Evolutionary conservation across 2,113 vertebrate genomes (phyloP).

Genomic region (Pterocles orientalis): DNA sequence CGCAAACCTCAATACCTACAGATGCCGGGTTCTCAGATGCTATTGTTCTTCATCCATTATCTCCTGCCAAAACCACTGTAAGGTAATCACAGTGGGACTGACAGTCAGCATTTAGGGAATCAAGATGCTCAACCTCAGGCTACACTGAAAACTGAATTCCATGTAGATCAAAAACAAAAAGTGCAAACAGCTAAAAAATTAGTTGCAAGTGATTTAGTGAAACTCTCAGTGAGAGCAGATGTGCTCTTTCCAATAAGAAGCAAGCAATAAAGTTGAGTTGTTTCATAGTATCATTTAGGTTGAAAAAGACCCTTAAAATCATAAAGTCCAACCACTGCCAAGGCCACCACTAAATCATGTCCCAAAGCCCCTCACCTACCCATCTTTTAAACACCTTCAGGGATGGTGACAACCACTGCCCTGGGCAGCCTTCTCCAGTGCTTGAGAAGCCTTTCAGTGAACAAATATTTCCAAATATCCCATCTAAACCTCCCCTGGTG

Average conservation of each 20-base stretch:
- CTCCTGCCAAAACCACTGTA: neutral
- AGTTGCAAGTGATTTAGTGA: neutral
- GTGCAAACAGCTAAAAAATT: neutral
- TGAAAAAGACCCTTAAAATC: too few species aligned
- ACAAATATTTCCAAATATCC: too few species aligned
- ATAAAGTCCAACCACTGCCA: too few species aligned
- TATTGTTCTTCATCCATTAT: neutral
- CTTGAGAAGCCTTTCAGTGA: too few species aligned
- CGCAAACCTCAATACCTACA: rapidly evolving
- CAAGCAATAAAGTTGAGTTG: neutral
- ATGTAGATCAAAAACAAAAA: neutral
- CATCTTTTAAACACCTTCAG: too few species aligned
- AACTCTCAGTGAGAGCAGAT: neutral
- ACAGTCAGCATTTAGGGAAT: neutral
- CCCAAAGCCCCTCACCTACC: too few species aligned
- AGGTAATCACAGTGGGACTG: neutral
- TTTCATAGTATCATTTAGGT: neutral
- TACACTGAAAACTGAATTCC: neutral
- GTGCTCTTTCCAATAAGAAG: neutral
- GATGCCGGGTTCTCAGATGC: rapidly evolving
- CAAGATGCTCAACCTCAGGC: neutral
- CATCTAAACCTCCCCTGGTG: too few species aligned
- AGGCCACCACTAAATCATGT: too few species aligned
- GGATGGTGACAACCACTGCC: too few species aligned
- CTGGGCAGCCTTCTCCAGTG: too few species aligned